These are phyloP conservation scores for Conchocele bisecta DNA, from an alignment of 2,888 invertebrate species.

Conservation along the genomic window DNA sequence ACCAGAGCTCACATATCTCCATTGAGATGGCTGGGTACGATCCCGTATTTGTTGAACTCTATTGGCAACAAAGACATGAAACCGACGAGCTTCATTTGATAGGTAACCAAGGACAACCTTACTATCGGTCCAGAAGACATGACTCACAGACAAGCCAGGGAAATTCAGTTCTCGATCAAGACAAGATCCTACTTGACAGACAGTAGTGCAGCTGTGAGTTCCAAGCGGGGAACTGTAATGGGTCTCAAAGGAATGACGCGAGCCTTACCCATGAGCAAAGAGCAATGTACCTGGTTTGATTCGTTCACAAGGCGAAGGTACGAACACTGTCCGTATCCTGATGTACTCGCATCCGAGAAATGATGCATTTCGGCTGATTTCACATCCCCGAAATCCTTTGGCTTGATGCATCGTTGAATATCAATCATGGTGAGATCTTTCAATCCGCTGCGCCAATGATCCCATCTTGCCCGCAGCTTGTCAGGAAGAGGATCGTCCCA, in stretches of 20 bases:
- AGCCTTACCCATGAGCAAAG: slow-evolving; percentile 55
- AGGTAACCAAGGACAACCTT: slow-evolving; percentile 61
- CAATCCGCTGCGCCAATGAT: slow-evolving; percentile 26
- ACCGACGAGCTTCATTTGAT: slow-evolving; percentile 49
- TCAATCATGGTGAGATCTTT: slow-evolving; percentile 2
- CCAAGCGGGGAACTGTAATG: slow-evolving; percentile 52
- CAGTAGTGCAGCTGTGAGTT: slow-evolving; percentile 53
- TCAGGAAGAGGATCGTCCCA: slow-evolving; percentile 57
- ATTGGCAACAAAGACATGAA: slow-evolving; percentile 63
- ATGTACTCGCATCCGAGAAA: slow-evolving; percentile 27
- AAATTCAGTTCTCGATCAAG: slow-evolving; percentile 23
- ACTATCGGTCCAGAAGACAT: slow-evolving; percentile 56
- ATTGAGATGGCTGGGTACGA: slow-evolving; percentile 41
- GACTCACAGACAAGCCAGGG: neutral
- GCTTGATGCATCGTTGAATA: slow-evolving; percentile 44
- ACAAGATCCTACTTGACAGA: slow-evolving; percentile 27
- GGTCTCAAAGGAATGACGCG: slow-evolving; percentile 53
- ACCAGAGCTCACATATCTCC: slow-evolving; percentile 51
- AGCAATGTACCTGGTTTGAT: slow-evolving; percentile 33
- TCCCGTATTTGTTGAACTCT: slow-evolving; percentile 55
- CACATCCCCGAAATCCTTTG: slow-evolving; percentile 35
- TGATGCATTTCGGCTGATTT: neutral
- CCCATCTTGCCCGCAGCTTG: slow-evolving; percentile 33
- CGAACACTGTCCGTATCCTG: slow-evolving; percentile 53
- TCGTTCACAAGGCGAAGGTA: slow-evolving; percentile 43